Evolutionary conservation across 2,888 invertebrate genomes (phyloP).

Genomic region (Stramonita haemastoma): DNA sequence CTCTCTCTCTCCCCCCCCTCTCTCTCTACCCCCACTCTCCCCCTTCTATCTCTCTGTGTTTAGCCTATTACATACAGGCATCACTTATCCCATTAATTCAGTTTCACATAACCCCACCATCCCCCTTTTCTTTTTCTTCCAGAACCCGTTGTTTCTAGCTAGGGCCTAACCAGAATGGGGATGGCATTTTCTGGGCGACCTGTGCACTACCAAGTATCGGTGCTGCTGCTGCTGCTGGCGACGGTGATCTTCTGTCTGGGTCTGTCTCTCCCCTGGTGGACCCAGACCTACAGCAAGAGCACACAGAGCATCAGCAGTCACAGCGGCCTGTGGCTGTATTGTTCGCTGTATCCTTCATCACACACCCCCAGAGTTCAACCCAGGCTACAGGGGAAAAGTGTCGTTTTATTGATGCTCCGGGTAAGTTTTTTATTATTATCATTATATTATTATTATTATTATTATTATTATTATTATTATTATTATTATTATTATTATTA

Average conservation of each 20-base stretch:
- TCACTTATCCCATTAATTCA: too few species aligned
- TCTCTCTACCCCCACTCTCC: too few species aligned
- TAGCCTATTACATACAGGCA: too few species aligned
- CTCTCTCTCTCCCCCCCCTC: too few species aligned
- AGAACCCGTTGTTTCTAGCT: too few species aligned
- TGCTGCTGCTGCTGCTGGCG: neutral
- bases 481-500: too few species aligned
- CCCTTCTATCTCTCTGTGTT: too few species aligned
- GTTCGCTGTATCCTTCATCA: neutral
- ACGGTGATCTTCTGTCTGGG: neutral
- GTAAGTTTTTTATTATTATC: neutral
- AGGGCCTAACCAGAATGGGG: slow-evolving; percentile 6
- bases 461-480: too few species aligned
- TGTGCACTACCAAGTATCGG: neutral
- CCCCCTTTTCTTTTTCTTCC: too few species aligned
- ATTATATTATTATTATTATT: too few species aligned
- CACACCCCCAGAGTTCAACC: neutral
- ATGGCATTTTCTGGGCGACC: neutral
- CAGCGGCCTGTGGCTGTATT: neutral
- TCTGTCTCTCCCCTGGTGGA: neutral
- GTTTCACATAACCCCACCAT: too few species aligned
- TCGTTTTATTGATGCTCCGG: neutral
- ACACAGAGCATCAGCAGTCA: neutral
- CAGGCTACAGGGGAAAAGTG: neutral
- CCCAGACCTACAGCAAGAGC: slow-evolving; percentile 10